Evolutionary conservation across 2,797 vertebrate genomes (phyloP).

Genomic region (Acropternis orthonyx): DNA sequence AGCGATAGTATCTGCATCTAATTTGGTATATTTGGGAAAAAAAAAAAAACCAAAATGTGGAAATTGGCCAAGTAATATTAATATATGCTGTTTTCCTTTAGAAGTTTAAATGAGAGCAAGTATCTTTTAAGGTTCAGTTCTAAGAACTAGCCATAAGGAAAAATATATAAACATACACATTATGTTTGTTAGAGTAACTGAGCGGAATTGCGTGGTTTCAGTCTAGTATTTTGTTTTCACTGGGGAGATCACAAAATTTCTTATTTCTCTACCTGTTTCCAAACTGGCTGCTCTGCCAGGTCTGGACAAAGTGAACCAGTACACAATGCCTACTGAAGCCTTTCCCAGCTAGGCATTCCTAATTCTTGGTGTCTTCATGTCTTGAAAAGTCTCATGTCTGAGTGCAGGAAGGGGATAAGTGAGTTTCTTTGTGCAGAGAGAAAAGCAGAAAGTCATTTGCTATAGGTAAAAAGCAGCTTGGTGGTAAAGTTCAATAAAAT

Average conservation of each 20-base stretch:
- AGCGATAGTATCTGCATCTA: neutral
- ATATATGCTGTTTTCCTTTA: neutral
- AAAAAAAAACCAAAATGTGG: neutral
- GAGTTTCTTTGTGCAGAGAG: neutral
- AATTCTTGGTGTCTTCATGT: neutral
- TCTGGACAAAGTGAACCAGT: neutral
- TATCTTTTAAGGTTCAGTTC: neutral
- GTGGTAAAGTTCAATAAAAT: neutral
- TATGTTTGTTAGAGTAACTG: neutral
- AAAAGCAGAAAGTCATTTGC: neutral
- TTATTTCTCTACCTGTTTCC: neutral
- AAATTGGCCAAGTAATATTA: neutral
- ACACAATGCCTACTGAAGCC: neutral
- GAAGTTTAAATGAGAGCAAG: neutral
- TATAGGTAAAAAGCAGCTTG: neutral
- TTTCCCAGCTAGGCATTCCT: accelerated
- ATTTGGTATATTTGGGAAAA: neutral
- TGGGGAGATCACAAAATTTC: neutral
- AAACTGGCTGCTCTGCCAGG: neutral
- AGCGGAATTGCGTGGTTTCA: neutral
- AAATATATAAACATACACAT: neutral
- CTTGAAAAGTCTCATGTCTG: neutral
- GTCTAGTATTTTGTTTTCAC: neutral
- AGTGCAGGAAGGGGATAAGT: neutral
- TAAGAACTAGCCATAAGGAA: neutral